phyloP scores from a whole-genome alignment of 2,113 vertebrate species.

The Anguilla rostrata region DNA sequence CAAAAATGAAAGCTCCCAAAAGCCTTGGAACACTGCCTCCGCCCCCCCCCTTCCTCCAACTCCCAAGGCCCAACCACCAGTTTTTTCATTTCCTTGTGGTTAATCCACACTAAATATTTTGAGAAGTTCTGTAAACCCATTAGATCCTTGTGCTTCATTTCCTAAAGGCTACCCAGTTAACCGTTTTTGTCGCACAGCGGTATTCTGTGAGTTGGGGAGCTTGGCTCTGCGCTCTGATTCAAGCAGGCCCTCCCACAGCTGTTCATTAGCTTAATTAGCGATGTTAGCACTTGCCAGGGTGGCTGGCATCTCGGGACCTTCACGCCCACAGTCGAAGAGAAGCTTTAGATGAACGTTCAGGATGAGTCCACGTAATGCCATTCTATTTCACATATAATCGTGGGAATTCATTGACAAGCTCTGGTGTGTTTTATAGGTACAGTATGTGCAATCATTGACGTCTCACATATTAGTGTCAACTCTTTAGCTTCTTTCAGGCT shows the following conservation, averaged over 20 bases:
- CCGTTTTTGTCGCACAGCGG: neutral
- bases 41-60: neutral
- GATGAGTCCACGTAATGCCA: neutral
- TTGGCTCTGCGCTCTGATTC: neutral
- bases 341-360: constrained; percentile 10
- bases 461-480: neutral
- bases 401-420: neutral
- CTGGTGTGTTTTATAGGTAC: neutral
- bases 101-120: neutral
- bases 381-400: neutral
- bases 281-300: neutral
- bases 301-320: neutral
- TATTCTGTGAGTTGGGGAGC: neutral
- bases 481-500: neutral
- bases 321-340: neutral
- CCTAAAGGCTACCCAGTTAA: neutral
- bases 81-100: neutral
- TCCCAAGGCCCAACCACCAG: neutral
- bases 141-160: neutral
- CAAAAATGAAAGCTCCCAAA: neutral
- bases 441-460: neutral
- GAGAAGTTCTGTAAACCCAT: neutral
- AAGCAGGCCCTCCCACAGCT: neutral
- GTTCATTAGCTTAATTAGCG: neutral
- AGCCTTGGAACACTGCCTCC: neutral